Conservation (phyloP, 2,113 vertebrate species). For the Cyphomyrus discorhynchus region DNA sequence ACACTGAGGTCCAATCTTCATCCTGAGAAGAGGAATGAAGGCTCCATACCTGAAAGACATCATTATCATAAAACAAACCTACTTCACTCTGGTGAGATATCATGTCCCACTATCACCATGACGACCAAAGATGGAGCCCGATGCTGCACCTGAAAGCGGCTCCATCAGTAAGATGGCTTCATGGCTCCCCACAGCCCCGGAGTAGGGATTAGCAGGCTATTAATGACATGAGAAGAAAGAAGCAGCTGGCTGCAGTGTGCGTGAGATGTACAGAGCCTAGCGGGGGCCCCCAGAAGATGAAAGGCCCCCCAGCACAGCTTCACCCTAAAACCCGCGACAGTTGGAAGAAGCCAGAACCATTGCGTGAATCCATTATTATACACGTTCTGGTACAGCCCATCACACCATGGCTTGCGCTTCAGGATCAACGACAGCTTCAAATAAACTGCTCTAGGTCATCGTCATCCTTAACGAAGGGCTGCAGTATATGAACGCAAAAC, state of each 20-base stretch:
- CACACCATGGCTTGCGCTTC: not conserved
- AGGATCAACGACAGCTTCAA: not conserved
- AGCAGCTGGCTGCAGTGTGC: not conserved
- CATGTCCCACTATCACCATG: not conserved
- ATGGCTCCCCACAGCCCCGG: slow-evolving; percentile 24
- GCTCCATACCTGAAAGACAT: not conserved
- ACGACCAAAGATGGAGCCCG: not conserved
- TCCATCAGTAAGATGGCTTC: not conserved
- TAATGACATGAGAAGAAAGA: not conserved
- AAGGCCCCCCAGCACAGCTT: slow-evolving; percentile 30
- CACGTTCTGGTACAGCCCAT: not conserved
- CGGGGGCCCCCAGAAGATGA: not conserved
- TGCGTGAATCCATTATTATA: not conserved
- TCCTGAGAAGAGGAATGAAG: not conserved
- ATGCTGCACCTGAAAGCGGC: not conserved
- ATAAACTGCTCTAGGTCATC: not conserved
- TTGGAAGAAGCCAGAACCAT: not conserved
- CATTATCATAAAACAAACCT: not conserved
- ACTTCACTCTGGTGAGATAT: not conserved
- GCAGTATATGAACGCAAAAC: not conserved
- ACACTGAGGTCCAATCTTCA: not conserved
- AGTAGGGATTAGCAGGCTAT: not conserved
- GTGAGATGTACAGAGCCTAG: slow-evolving; percentile 22
- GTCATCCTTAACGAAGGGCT: not conserved
- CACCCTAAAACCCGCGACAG: slow-evolving; percentile 39